phyloP scores from a whole-genome alignment of 2,797 vertebrate genomes.

The Notolabrus celidotus region DNA sequence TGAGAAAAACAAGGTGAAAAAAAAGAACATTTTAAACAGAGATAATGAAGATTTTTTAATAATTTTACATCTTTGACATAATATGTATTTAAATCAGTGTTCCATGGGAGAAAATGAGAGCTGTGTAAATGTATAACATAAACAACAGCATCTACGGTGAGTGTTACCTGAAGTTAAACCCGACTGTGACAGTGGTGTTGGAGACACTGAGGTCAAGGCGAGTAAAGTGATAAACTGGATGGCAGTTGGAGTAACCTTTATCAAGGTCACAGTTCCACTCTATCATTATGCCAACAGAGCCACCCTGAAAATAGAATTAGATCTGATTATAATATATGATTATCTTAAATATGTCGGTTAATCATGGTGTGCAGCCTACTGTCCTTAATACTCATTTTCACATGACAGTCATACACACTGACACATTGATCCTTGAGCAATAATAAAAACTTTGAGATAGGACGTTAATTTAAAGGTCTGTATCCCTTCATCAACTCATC shows the following conservation, averaged over 20 bases:
- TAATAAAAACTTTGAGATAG: background rate
- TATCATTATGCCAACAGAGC: slow-evolving; percentile 90
- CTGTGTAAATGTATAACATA: too few species aligned
- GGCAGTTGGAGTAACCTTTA: slow-evolving; percentile 85
- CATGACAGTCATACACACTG: background rate
- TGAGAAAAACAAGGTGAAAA: background rate
- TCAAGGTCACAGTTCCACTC: slow-evolving; percentile 95
- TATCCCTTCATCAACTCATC: background rate
- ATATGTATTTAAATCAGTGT: background rate
- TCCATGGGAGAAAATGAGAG: background rate
- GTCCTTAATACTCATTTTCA: background rate
- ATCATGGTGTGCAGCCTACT: background rate
- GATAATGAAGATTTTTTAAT: background rate
- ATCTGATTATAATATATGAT: background rate
- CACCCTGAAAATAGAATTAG: slow-evolving; percentile 82
- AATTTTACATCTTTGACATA: background rate
- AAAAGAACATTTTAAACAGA: background rate
- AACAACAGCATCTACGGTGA: background rate
- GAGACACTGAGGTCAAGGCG: slow-evolving; percentile 85
- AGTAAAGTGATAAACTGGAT: slow-evolving; percentile 89
- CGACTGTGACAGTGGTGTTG: slow-evolving; percentile 79
- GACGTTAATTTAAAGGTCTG: background rate
- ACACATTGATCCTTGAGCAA: background rate
- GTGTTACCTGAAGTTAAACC: slow-evolving; percentile 93
- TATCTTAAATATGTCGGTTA: background rate